Conservation (phyloP, 2,888 invertebrate genomes). For the Hirtodrosophila confusa region DNA sequence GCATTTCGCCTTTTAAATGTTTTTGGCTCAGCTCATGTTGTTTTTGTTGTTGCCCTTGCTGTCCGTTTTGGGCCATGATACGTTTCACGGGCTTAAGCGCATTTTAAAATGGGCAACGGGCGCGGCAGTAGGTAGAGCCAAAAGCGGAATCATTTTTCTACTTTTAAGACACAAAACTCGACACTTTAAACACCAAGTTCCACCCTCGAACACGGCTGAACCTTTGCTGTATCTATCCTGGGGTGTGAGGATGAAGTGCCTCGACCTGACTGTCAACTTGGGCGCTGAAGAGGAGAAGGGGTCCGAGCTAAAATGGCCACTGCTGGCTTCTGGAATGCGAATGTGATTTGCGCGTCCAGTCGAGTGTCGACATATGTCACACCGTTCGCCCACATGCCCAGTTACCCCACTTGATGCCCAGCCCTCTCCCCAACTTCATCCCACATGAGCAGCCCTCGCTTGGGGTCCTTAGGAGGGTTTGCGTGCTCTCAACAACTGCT, state of each 20-base stretch:
- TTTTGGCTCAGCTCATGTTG: constrained; percentile 48
- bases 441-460: constrained; percentile 5
- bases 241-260: constrained; percentile 8
- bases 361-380: constrained; percentile 61
- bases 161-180: constrained; percentile 69
- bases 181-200: constrained; percentile 73
- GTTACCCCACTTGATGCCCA: not conserved
- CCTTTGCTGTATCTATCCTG: constrained; percentile 4
- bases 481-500: constrained; percentile 73
- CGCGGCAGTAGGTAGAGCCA: constrained; percentile 47
- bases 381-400: constrained; percentile 19
- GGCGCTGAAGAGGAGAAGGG: not conserved
- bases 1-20: constrained; percentile 72
- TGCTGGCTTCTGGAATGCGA: constrained; percentile 56
- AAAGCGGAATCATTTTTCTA: constrained; percentile 63
- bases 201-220: constrained; percentile 43
- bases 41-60: constrained; percentile 26
- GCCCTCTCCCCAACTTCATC: not conserved
- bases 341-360: constrained; percentile 59
- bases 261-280: constrained; percentile 6
- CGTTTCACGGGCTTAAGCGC: constrained; percentile 60
- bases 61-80: constrained; percentile 49
- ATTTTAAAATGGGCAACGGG: constrained; percentile 56
- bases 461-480: constrained; percentile 6
- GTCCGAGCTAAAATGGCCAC: constrained; percentile 40